These are phyloP conservation scores for Spilarctia lutea DNA, from an alignment of 2,888 invertebrate genomes.

Conservation along the genomic window DNA sequence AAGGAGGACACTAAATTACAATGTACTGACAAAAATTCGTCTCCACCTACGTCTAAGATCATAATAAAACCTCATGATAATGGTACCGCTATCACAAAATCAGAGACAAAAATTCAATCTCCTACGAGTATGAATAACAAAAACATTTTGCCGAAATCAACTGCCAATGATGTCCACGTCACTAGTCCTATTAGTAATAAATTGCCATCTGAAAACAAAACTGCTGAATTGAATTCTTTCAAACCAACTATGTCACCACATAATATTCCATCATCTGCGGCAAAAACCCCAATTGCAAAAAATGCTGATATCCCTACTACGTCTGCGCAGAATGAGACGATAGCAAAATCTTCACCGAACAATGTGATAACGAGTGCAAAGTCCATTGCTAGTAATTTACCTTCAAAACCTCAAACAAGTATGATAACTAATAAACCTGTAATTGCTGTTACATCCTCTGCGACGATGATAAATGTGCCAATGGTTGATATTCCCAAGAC, in stretches of 20 bases:
- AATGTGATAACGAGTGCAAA: slow-evolving; percentile 29
- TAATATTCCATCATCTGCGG: slow-evolving; percentile 6
- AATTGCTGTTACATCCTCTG: slow-evolving; percentile 22
- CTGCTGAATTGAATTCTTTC: slow-evolving; percentile 20
- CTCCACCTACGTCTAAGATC: slow-evolving; percentile 20
- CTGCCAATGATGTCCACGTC: slow-evolving; percentile 44
- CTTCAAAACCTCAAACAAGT: slow-evolving; percentile 33
- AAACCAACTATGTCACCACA: slow-evolving; percentile 30
- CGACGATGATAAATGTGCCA: slow-evolving; percentile 28
- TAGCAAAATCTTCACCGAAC: slow-evolving; percentile 22
- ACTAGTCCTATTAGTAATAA: slow-evolving; percentile 17
- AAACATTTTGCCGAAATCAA: slow-evolving; percentile 39
- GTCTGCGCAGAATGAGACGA: slow-evolving; percentile 7
- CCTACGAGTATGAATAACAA: slow-evolving; percentile 37
- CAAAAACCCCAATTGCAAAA: slow-evolving; percentile 12
- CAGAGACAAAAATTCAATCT: slow-evolving; percentile 28
- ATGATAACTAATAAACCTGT: slow-evolving; percentile 19
- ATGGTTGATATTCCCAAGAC: slow-evolving; percentile 17
- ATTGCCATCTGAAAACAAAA: slow-evolving; percentile 15
- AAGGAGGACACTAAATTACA: slow-evolving; percentile 40
- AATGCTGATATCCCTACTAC: slow-evolving; percentile 1
- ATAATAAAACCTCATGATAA: slow-evolving; percentile 29
- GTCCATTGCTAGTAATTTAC: slow-evolving; percentile 22
- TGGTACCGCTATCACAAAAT: slow-evolving; percentile 17
- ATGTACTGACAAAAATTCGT: slow-evolving; percentile 18